These are phyloP conservation scores for Anolis apletophallus DNA, from an alignment of 2,797 vertebrate genomes.

Conservation along the genomic window DNA sequence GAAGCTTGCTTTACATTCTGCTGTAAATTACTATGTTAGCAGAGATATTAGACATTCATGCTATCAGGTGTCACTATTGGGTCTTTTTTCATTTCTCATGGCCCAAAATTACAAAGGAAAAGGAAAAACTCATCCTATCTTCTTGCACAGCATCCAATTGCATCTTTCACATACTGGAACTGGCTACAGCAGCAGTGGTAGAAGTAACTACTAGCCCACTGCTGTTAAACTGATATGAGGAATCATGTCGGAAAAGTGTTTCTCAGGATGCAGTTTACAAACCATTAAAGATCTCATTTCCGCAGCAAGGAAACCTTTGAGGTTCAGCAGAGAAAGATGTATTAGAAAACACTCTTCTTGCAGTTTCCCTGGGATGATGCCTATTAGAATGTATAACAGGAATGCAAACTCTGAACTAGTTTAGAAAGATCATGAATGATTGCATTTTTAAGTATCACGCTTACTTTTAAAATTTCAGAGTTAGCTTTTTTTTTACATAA, in stretches of 20 bases:
- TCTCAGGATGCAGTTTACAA: conserved; percentile 1
- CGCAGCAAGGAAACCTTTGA: conserved; percentile 9
- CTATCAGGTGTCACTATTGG: not conserved
- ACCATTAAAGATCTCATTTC: conserved; percentile 13
- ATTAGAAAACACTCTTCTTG: not conserved
- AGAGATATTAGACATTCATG: not conserved
- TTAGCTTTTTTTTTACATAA: not conserved
- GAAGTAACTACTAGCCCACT: not conserved
- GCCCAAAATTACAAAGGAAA: not conserved
- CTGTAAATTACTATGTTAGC: not conserved
- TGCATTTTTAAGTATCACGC: not conserved
- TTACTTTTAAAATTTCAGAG: not conserved
- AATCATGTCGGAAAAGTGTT: not conserved
- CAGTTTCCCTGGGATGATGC: not conserved
- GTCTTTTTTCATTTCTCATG: not conserved
- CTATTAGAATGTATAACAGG: not conserved
- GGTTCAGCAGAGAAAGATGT: not conserved
- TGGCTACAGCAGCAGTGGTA: not conserved
- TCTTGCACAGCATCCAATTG: not conserved
- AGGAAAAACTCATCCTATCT: not conserved
- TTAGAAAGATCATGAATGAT: not conserved
- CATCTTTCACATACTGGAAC: not conserved
- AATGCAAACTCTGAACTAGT: not conserved
- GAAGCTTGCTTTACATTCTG: not conserved
- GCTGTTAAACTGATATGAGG: not conserved